Evolutionary conservation across 2,888 invertebrate species (phyloP), one percentile per base, ranked within the genome.

Genomic region (Amphiduros pacificus): DNA sequence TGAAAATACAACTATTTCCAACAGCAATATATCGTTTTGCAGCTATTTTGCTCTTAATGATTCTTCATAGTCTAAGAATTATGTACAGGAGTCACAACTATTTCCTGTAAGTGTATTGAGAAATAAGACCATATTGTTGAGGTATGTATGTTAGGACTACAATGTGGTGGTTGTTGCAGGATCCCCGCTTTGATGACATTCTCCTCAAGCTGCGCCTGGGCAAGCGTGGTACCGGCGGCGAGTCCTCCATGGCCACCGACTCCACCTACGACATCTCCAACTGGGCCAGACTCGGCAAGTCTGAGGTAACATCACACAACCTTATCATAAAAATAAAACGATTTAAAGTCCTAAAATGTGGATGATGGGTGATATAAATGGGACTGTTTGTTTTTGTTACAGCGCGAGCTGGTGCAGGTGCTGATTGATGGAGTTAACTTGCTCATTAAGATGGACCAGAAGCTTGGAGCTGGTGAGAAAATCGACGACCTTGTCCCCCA

Each of bases 211-310:
- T 65, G 29, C 51, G 64, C 11, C 59, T 70, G 40, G 68, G 66
- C 63, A 64, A 64, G 62, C 55, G 71, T 52, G 71, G 71, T 20
- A 71, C 65, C 4, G 68, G 61, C 14, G 71, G 68, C 22, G 68
- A 66, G 57, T 64, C 68, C 50, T 68, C 68, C 29, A 61, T 53
- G 17, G 63, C 68, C 28, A 62, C 61, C 24, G 68, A 66, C 48
- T 59, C 56, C 40, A 61, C 63, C 44, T 68, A 66, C 55, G 68
- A 68, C 55, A 54, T 68, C 51, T 68, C 68, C 55, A 68, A 68
- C 66, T 24, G 41, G 17, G 68, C 65, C 24, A 51, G 68, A 26
- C 66, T 68, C 51, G 64, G 64, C 51, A 68, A 63, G 60, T 63
- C 63, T 20, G 68, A 68, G 68, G 68, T 67, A 32, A 41, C 26